Percentiles rank a stretch among this genome's conserved stretches.
Evolutionary conservation across 2,113 vertebrate genomes (phyloP).

Genomic region (Glaucomys volans): DNA sequence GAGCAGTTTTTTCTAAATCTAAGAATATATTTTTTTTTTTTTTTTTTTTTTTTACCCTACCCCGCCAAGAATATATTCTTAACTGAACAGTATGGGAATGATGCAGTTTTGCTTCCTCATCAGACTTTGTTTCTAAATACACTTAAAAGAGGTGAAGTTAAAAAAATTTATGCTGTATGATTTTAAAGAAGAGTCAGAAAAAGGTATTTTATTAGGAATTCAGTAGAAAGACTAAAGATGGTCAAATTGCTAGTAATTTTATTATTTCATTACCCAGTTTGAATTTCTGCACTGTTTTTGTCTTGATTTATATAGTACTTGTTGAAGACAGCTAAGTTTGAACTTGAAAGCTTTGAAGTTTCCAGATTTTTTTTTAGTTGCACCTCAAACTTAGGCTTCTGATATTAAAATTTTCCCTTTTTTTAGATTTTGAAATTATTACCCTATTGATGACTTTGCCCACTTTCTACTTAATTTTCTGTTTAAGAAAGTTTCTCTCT

Average conservation of each 20-base stretch:
- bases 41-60: background rate
- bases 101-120: background rate
- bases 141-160: background rate
- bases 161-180: background rate
- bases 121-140: background rate
- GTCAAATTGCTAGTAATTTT: background rate
- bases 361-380: slow-evolving; percentile 31
- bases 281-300: background rate
- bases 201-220: background rate
- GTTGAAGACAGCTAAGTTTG: background rate
- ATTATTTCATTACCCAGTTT: background rate
- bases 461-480: background rate
- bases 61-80: background rate
- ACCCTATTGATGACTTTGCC: background rate
- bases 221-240: background rate
- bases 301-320: background rate
- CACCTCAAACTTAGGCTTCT: background rate
- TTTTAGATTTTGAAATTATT: background rate
- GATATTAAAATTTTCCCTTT: background rate
- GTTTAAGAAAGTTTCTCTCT: background rate
- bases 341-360: slow-evolving; percentile 30
- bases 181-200: slow-evolving; percentile 9
- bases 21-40: background rate
- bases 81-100: background rate
- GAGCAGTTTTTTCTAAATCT: background rate